Base-by-base conservation (phyloP, 1,140 invertebrate genomes). In the Calosoma granatense region DNA sequence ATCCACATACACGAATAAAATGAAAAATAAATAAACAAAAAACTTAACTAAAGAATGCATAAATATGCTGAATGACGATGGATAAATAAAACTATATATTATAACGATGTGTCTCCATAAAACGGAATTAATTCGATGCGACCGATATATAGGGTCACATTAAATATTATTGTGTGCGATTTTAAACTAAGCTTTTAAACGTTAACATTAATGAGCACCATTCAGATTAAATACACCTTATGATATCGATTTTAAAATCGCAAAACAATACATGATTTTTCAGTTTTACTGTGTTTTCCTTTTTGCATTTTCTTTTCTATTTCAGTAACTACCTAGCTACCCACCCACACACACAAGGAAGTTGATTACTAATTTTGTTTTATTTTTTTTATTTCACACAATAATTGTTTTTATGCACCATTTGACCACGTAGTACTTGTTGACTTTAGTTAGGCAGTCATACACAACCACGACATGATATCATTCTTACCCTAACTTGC, bases 21-120 rank as follows among this genome's bases (percentile, higher is more conserved):
- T 11, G 17, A 30, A 47, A 11, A 47, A 47, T 47, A 47, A 47
- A 47, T 47, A 11, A 47, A 47, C 6, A 36, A 36, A n/a, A 36
- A 36, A 36, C n/a, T 9, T 36, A 47, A 47, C 41, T 47, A 47
- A 47, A 47, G 3, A 11, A 47, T 12, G 17, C 4, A 47, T 47
- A 47, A 47, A 47, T 12, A 47, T 12, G 17, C n/a, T n/a, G n/a
- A n/a, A 36, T 36, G 26, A 9, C n/a, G 26, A 36, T 36, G 26
- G n/a, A 47, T 47, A 47, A 12, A 47, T 12, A 22, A 54, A 53
- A 21, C n/a, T 22, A 57, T 36, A 47, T 59, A 43, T 57, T 65
- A 65, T 65, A 65, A 63, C 53, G 64, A 65, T 65, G 64, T 60
- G 64, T 65, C 64, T 65, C 64, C 64, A 65, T 59, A 51, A 59